Conservation (phyloP, 2,888 invertebrate species). For the Mycogona germanica region DNA sequence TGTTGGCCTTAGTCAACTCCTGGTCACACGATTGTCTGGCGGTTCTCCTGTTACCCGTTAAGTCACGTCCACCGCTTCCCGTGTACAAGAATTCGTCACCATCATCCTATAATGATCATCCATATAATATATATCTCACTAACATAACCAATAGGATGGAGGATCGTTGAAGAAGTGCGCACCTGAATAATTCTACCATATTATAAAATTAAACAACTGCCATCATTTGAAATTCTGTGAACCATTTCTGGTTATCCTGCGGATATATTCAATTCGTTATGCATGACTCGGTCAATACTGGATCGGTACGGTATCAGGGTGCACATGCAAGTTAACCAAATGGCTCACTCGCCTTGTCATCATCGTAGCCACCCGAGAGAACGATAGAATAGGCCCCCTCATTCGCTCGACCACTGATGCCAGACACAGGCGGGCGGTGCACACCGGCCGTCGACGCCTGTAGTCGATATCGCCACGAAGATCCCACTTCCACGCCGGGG, state of each 20-base stretch:
- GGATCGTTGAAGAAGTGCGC: no score
- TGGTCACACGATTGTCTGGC: slow-evolving; percentile 69
- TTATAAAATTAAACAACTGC: no score
- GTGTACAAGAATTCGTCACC: slow-evolving; percentile 71
- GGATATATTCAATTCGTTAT: no score
- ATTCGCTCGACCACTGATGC: slow-evolving; percentile 64
- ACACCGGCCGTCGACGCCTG: slow-evolving; percentile 67
- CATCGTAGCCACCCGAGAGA: slow-evolving; percentile 69
- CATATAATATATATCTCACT: neutral
- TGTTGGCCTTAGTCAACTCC: slow-evolving; percentile 59
- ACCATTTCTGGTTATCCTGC: no score
- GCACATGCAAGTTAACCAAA: no score
- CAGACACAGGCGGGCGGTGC: slow-evolving; percentile 69
- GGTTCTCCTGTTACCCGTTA: slow-evolving; percentile 69
- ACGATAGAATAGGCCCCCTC: slow-evolving; percentile 73
- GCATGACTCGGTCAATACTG: no score
- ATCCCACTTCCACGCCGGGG: slow-evolving; percentile 73
- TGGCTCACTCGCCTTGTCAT: slow-evolving; percentile 48
- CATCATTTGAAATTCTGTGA: no score
- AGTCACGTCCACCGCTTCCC: slow-evolving; percentile 69
- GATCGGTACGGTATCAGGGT: no score
- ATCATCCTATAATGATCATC: slow-evolving; percentile 41
- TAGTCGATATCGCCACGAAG: slow-evolving; percentile 62
- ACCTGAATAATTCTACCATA: no score
- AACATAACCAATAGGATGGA: neutral